A percentile compares a stretch with the other conserved stretches of the same genome.
These are phyloP conservation scores for Hippopotamus amphibius DNA, from an alignment of 2,113 vertebrate species.

Conservation along the genomic window DNA sequence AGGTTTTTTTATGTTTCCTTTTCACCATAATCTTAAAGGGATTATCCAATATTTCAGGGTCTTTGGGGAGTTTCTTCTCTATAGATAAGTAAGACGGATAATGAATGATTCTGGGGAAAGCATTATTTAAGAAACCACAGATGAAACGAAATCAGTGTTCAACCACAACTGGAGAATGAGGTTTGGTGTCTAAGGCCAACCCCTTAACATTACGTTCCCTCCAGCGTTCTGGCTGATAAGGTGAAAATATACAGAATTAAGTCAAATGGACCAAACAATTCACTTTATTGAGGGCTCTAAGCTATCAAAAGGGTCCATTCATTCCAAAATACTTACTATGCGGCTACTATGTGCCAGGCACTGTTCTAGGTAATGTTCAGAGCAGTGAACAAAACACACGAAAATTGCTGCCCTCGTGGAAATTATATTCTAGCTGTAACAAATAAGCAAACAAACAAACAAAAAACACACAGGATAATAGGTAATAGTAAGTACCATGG, in stretches of 20 bases:
- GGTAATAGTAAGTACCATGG: neutral
- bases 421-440: neutral
- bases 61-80: neutral
- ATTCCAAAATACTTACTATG: neutral
- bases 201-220: neutral
- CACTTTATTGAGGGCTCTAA: neutral
- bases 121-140: neutral
- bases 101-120: slow-evolving; percentile 10
- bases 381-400: neutral
- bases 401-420: neutral
- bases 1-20: slow-evolving; percentile 75
- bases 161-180: neutral
- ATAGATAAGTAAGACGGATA: neutral
- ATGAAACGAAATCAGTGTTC: neutral
- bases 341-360: neutral
- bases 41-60: neutral
- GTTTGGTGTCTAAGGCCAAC: neutral
- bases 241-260: neutral
- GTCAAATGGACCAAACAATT: neutral
- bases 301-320: neutral
- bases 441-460: neutral
- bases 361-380: neutral
- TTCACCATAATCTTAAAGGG: neutral
- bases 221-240: neutral
- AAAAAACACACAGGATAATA: neutral